A percentile compares a stretch with the other conserved stretches of the same genome.
phyloP scores from a whole-genome alignment of 2,113 vertebrate genomes.

The Hippocampus zosterae region DNA sequence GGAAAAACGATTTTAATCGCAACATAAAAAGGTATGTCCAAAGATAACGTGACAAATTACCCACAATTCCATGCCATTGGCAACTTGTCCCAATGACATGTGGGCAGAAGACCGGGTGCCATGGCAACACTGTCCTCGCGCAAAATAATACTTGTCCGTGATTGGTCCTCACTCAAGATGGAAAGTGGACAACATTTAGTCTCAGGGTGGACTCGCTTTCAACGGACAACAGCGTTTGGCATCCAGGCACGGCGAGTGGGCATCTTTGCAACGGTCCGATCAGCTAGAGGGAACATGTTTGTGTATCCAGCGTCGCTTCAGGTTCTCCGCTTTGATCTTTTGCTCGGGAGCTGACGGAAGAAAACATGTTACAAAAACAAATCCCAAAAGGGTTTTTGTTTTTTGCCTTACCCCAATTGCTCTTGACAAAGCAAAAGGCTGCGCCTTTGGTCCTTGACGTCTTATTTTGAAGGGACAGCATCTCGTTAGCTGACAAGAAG shows the following conservation, averaged over 20 bases:
- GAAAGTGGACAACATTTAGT: neutral
- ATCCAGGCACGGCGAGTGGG: neutral
- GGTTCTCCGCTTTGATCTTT: slow-evolving; percentile 76
- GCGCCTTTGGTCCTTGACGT: slow-evolving; percentile 72
- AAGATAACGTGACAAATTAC: neutral
- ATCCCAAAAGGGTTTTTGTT: too few relatives aligned
- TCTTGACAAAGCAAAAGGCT: slow-evolving; percentile 81
- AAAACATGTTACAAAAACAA: neutral
- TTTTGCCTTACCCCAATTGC: slow-evolving; percentile 79
- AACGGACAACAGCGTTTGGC: neutral
- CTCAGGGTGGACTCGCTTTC: neutral
- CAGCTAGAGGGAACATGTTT: slow-evolving; percentile 43
- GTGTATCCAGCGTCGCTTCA: slow-evolving; percentile 78
- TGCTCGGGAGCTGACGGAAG: slow-evolving; percentile 66
- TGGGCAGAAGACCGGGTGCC: neutral
- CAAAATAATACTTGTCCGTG: neutral
- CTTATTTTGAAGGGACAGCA: slow-evolving; percentile 86
- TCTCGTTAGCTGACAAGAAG: slow-evolving; percentile 75
- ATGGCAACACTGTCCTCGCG: neutral
- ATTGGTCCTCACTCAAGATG: neutral
- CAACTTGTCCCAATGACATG: neutral
- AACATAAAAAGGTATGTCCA: neutral
- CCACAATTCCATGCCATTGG: neutral
- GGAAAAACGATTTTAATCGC: neutral
- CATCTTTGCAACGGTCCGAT: neutral